phyloP scores from a whole-genome alignment of 2,888 invertebrate genomes.

The Chaetoderma sp. region DNA sequence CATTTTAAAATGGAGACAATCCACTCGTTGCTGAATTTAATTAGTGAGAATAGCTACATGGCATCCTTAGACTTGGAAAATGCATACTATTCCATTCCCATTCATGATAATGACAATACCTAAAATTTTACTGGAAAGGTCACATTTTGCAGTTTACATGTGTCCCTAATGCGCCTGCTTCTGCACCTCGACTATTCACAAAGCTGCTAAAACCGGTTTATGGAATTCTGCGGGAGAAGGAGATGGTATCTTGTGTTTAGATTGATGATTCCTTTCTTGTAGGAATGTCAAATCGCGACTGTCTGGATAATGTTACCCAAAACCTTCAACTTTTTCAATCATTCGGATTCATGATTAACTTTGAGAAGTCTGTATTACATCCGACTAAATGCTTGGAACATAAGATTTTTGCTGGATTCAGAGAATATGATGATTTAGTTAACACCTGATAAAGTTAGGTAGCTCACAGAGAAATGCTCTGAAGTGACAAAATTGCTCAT shows the following conservation, averaged over 20 bases:
- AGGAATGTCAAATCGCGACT: background rate
- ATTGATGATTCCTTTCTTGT: conserved; percentile 23
- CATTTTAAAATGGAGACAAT: no score
- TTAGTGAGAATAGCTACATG: no score
- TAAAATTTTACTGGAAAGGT: conserved; percentile 33
- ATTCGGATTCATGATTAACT: conserved; percentile 24
- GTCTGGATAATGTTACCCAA: conserved; percentile 1
- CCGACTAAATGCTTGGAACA: conserved; percentile 26
- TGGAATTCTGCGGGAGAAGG: conserved; percentile 23
- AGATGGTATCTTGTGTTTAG: conserved; percentile 23
- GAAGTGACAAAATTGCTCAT: background rate
- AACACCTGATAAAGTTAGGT: conserved; percentile 11
- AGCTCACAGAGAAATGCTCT: conserved; percentile 7
- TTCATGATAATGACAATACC: no score
- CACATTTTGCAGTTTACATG: conserved; percentile 23
- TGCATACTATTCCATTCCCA: no score
- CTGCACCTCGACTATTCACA: conserved; percentile 35
- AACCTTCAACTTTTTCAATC: conserved; percentile 4
- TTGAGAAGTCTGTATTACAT: conserved; percentile 26
- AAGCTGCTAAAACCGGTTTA: conserved; percentile 36
- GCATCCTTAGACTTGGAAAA: no score
- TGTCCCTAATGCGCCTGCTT: conserved; percentile 31
- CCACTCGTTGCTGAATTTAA: no score
- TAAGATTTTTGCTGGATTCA: conserved; percentile 33
- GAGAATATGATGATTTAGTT: conserved; percentile 28